phyloP scores from a whole-genome alignment of 2,113 vertebrate genomes.

The Apeltes quadracus region DNA sequence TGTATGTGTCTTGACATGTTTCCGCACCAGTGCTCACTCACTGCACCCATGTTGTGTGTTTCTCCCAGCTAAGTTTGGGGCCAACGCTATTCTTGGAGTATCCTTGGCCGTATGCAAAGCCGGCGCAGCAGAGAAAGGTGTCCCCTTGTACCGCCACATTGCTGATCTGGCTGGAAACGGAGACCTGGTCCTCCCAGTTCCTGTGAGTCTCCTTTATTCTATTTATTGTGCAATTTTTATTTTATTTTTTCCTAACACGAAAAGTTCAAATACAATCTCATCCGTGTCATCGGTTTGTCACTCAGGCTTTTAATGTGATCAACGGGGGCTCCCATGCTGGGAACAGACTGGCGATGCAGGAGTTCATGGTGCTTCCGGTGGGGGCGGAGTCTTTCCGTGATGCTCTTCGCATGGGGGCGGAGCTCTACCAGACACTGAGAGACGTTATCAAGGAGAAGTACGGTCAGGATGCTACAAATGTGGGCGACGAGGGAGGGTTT shows the following conservation, averaged over 20 bases:
- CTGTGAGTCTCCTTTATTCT: constrained; percentile 77
- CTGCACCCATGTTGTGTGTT: constrained; percentile 36
- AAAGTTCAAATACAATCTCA: background rate
- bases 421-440: constrained; percentile 93
- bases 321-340: constrained; percentile 92
- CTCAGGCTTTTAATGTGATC: constrained; percentile 93
- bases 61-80: constrained; percentile 88
- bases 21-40: constrained; percentile 26
- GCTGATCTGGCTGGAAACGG: constrained; percentile 91
- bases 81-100: constrained; percentile 92
- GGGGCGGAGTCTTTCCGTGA: constrained; percentile 92
- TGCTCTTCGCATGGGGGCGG: constrained; percentile 88
- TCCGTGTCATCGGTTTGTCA: background rate
- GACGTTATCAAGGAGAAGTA: constrained; percentile 93
- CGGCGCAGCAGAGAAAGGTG: constrained; percentile 87
- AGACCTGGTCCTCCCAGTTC: constrained; percentile 91
- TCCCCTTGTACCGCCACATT: constrained; percentile 91
- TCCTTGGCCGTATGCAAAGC: constrained; percentile 93
- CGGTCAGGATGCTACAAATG: constrained; percentile 92
- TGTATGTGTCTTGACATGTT: constrained; percentile 19
- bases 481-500: constrained; percentile 93
- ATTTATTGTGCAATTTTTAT: background rate
- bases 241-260: background rate
- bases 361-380: constrained; percentile 95
- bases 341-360: constrained; percentile 93